Evolutionary conservation across 1,140 invertebrate species (phyloP).

Genomic region (Metaphire vulgaris): DNA sequence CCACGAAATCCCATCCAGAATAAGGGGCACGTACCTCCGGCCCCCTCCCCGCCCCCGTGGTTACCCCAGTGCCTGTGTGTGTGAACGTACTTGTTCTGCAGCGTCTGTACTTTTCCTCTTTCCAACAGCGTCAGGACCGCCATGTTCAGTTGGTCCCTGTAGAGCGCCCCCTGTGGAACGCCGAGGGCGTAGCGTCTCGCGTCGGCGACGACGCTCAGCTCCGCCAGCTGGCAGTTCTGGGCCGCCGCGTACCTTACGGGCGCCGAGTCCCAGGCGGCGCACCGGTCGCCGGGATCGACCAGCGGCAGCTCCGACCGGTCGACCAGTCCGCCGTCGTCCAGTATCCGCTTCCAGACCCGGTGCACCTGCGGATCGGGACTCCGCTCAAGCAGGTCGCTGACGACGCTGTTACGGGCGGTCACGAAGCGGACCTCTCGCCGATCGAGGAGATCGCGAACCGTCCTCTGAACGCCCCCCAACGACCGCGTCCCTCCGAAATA

Average conservation of each 20-base stretch:
- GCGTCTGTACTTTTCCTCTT: neutral
- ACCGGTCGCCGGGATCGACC: neutral
- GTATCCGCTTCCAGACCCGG: neutral
- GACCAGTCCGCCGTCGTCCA: neutral
- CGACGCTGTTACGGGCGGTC: neutral
- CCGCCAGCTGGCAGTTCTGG: neutral
- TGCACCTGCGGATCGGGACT: neutral
- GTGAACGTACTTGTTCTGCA: neutral
- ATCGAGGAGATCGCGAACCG: neutral
- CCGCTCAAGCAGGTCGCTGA: neutral
- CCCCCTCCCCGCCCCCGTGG: too few relatives aligned
- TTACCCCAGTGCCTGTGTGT: too few relatives aligned
- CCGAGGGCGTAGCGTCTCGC: neutral
- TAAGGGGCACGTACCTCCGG: too few relatives aligned
- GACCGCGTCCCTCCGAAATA: too few relatives aligned
- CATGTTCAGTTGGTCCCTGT: neutral
- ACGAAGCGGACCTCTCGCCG: neutral
- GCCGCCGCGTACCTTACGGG: neutral
- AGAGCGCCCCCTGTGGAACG: neutral
- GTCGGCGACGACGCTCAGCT: neutral
- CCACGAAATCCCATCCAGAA: too few relatives aligned
- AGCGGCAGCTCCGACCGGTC: neutral
- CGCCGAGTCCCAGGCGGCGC: neutral
- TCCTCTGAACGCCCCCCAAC: neutral
- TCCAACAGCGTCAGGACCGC: neutral